phyloP scores from a whole-genome alignment of 2,797 vertebrate genomes.

The Neostethus bicornis region DNA sequence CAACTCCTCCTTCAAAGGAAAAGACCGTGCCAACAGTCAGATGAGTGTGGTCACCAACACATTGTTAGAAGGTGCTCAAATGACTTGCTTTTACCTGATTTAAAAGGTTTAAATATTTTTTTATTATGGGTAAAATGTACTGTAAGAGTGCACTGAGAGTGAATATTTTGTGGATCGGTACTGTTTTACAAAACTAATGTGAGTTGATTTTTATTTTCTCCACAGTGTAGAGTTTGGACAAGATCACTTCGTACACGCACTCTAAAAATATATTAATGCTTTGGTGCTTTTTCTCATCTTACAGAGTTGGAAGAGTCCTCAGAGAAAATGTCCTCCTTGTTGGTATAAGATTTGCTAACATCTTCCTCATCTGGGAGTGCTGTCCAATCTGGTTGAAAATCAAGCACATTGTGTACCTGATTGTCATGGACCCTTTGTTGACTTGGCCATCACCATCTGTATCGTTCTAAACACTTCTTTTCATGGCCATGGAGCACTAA shows the following conservation, averaged over 20 bases:
- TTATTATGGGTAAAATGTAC: background rate
- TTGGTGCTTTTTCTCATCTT: background rate
- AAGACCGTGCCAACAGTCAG: constrained; percentile 93
- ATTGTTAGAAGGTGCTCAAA: constrained; percentile 88
- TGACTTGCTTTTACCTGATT: background rate
- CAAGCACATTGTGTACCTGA: constrained; percentile 92
- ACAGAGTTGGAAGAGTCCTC: constrained; percentile 96
- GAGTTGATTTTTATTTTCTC: constrained; percentile 6
- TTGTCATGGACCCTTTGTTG: constrained; percentile 98
- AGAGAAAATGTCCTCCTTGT: constrained; percentile 95
- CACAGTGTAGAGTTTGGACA: background rate
- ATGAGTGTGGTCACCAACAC: constrained; percentile 97
- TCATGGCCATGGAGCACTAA: constrained; percentile 99
- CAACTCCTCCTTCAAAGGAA: constrained; percentile 92
- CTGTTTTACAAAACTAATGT: background rate
- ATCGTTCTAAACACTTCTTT: constrained; percentile 97
- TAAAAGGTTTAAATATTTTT: background rate
- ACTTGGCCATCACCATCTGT: constrained; percentile 98
- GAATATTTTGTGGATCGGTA: background rate
- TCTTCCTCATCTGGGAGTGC: constrained; percentile 97
- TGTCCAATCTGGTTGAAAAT: constrained; percentile 92
- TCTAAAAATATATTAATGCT: background rate
- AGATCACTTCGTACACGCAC: background rate
- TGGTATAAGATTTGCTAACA: constrained; percentile 98
- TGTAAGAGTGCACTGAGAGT: constrained; percentile 4